A percentile compares a stretch with the other conserved stretches of the same genome.
phyloP scores from a whole-genome alignment of 2,797 vertebrate genomes.

The Xenops minutus region DNA sequence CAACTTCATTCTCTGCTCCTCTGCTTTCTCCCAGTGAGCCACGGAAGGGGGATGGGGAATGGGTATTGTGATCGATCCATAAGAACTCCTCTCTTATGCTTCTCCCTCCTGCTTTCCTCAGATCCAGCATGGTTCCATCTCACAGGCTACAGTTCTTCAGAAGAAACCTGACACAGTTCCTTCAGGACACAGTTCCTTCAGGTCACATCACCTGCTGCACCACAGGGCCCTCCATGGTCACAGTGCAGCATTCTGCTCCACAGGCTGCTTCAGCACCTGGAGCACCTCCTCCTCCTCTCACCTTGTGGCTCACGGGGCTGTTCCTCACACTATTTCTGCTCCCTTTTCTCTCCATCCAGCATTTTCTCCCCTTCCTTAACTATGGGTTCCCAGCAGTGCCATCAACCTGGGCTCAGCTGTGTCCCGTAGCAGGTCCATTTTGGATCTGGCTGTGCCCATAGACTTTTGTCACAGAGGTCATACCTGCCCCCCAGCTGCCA shows the following conservation, averaged over 20 bases:
- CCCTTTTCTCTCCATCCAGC: not conserved
- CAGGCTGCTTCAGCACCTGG: not conserved
- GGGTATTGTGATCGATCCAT: accelerated
- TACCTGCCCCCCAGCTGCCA: not conserved
- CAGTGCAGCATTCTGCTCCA: not conserved
- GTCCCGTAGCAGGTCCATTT: not conserved
- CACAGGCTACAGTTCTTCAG: not conserved
- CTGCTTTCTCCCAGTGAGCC: not conserved
- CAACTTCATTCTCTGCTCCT: not conserved
- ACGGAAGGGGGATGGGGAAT: accelerated
- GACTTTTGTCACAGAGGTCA: not conserved
- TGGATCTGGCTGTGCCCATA: not conserved
- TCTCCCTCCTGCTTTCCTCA: not conserved
- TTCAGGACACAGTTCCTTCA: not conserved
- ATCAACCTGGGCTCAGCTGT: not conserved
- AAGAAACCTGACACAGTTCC: not conserved
- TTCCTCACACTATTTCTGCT: not conserved
- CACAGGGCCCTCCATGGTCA: accelerated
- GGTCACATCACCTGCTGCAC: not conserved
- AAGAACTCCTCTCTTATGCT: accelerated
- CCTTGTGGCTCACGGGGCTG: not conserved
- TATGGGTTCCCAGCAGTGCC: not conserved
- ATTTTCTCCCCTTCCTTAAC: not conserved
- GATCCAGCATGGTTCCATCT: accelerated
- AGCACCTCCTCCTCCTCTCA: not conserved